A percentile compares a stretch with the other conserved stretches of the same genome.
phyloP scores from a whole-genome alignment of 2,113 vertebrate genomes.

The Pyrgilauda ruficollis region DNA sequence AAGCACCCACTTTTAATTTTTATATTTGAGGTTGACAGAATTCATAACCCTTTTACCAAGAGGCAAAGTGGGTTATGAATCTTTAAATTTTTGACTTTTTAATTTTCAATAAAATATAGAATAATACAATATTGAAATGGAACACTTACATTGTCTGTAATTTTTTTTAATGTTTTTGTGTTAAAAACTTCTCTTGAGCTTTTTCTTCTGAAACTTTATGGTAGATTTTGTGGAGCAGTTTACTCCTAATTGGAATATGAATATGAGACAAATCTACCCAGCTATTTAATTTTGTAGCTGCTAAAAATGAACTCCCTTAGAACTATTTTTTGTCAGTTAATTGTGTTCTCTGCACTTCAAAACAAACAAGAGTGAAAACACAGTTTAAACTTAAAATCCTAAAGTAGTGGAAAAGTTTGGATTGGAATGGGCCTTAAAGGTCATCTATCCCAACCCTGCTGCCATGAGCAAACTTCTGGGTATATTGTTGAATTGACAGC shows the following conservation, averaged over 20 bases:
- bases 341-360: background rate
- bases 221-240: background rate
- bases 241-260: background rate
- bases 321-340: background rate
- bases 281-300: background rate
- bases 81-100: background rate
- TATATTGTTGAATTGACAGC: background rate
- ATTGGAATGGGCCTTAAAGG: background rate
- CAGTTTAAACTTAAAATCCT: background rate
- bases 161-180: background rate
- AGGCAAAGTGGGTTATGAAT: background rate
- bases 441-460: background rate
- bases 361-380: background rate
- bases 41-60: background rate
- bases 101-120: background rate
- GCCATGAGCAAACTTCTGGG: background rate
- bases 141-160: background rate
- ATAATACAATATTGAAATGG: background rate
- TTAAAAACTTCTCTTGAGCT: background rate
- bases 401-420: background rate
- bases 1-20: accelerated
- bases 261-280: background rate
- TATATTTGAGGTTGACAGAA: background rate
- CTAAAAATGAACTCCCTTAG: background rate
- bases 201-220: background rate